phyloP scores from a whole-genome alignment of 2,797 vertebrate species.

The Poecilia gillii region DNA sequence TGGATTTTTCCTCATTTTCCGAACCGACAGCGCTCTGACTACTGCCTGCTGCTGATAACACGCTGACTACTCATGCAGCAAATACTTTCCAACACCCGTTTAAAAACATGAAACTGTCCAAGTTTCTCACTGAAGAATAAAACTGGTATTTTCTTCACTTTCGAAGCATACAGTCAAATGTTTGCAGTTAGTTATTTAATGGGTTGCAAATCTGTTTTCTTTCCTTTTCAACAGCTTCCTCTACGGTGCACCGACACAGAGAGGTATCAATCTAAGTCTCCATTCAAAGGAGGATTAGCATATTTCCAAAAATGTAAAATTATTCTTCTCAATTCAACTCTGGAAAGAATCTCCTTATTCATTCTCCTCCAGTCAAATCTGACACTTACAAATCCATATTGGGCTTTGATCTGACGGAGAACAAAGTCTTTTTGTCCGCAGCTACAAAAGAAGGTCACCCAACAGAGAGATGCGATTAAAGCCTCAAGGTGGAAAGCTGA shows the following conservation, averaged over 20 bases:
- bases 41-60: conserved; percentile 8
- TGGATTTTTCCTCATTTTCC: background rate
- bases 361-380: conserved; percentile 34
- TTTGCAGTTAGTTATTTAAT: background rate
- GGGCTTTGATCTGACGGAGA: conserved; percentile 34
- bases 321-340: conserved; percentile 11
- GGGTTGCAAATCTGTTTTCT: conserved; percentile 4
- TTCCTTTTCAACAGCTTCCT: conserved; percentile 17
- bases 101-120: background rate
- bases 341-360: conserved; percentile 4
- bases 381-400: conserved; percentile 25
- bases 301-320: conserved; percentile 23
- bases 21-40: background rate
- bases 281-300: background rate
- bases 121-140: background rate
- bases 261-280: conserved; percentile 6
- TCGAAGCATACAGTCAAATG: background rate
- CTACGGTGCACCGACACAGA: background rate
- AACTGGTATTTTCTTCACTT: background rate
- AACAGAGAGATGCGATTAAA: conserved; percentile 30
- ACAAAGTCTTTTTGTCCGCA: conserved; percentile 32
- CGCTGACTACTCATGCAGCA: conserved; percentile 3
- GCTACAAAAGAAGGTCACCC: conserved; percentile 34
- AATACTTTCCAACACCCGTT: background rate
- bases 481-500: conserved; percentile 23